Evolutionary conservation across 2,888 invertebrate species (phyloP).

Genomic region (Isoperla grammatica): DNA sequence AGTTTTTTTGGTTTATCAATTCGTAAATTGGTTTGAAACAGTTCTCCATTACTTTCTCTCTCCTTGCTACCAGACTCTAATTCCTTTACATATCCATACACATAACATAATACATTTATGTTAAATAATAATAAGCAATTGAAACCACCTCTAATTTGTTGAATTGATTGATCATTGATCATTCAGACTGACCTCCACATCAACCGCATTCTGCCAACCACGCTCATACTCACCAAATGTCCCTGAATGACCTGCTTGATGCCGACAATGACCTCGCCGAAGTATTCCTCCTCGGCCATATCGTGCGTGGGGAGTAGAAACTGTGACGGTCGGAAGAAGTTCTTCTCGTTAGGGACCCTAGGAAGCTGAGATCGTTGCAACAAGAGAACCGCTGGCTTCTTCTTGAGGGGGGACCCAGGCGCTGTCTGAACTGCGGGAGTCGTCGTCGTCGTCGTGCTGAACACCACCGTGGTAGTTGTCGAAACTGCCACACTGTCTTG

Average conservation of each 20-base stretch:
- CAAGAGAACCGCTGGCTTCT: constrained; percentile 7
- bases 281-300: constrained; percentile 69
- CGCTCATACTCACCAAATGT: constrained; percentile 46
- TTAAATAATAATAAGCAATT: too few relatives aligned
- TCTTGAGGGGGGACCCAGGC: constrained; percentile 11
- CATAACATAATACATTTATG: too few relatives aligned
- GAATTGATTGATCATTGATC: too few relatives aligned
- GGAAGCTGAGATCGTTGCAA: not conserved
- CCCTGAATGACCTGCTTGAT: constrained; percentile 76
- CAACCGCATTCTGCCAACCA: too few relatives aligned
- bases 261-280: constrained; percentile 70
- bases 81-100: too few relatives aligned
- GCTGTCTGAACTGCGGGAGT: not conserved
- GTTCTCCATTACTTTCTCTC: too few relatives aligned
- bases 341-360: constrained; percentile 29
- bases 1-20: too few relatives aligned
- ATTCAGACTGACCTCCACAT: too few relatives aligned
- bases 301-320: constrained; percentile 32
- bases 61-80: too few relatives aligned
- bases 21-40: too few relatives aligned
- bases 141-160: too few relatives aligned
- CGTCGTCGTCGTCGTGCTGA: not conserved
- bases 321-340: constrained; percentile 31
- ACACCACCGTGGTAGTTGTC: not conserved
- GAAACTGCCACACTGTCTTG: not conserved